These are phyloP conservation scores for Phymatocera aterrima DNA, from an alignment of 2,888 invertebrate species.

Conservation along the genomic window DNA sequence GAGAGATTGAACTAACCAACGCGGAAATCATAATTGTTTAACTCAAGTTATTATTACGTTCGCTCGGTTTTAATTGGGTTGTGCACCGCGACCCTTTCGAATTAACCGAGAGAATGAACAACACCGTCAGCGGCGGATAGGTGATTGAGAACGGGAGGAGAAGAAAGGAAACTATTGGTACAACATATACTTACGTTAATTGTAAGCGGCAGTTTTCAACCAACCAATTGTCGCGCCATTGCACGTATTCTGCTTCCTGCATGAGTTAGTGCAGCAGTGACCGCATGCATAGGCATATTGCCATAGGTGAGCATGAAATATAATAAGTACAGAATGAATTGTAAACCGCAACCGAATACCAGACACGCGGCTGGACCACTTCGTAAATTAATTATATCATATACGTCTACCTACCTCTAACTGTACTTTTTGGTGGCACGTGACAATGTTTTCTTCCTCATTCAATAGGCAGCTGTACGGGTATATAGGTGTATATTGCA, in stretches of 20 bases:
- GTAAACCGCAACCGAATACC: not conserved
- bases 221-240: conserved; percentile 1
- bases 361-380: conserved; percentile 14
- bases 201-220: conserved; percentile 10
- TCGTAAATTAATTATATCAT: conserved; percentile 27
- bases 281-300: no score
- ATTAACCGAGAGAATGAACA: not conserved
- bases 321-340: not conserved
- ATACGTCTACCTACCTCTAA: no score
- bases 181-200: no score
- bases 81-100: not conserved
- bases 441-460: conserved; percentile 19
- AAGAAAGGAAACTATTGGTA: not conserved
- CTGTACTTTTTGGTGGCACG: conserved; percentile 38
- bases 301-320: not conserved
- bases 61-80: conserved; percentile 3
- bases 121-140: not conserved
- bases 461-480: not conserved
- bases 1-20: not conserved
- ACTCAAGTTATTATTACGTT: conserved; percentile 7
- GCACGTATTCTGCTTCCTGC: conserved; percentile 17
- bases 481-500: not conserved
- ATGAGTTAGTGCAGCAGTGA: not conserved
- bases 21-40: conserved; percentile 22
- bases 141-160: not conserved